These are phyloP conservation scores for Epinephelus malabaricus DNA, from an alignment of 2,797 vertebrate species.

Conservation along the genomic window DNA sequence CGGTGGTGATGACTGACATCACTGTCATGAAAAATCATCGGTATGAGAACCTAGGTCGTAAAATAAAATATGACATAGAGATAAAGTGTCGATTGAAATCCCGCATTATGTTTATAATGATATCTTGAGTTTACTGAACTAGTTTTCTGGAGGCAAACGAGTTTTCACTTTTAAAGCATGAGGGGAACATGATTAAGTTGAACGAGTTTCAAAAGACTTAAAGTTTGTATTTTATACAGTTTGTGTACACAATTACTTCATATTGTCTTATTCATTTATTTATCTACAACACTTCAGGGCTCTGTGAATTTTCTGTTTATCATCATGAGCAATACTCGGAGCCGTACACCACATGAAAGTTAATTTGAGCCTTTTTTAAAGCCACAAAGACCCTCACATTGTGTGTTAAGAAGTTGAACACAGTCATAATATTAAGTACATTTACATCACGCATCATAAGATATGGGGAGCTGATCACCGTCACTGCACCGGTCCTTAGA, in stretches of 20 bases:
- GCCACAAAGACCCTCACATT: background rate
- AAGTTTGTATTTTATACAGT: background rate
- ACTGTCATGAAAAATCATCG: background rate
- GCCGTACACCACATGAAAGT: background rate
- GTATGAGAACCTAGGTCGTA: background rate
- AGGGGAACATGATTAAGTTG: background rate
- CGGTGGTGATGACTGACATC: background rate
- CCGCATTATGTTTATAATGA: too few species aligned
- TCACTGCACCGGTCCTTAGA: constrained; percentile 16
- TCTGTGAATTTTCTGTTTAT: background rate
- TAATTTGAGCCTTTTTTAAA: background rate
- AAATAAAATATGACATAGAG: background rate
- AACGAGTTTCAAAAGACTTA: background rate
- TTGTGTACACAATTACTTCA: background rate
- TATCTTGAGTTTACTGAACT: background rate
- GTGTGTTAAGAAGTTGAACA: background rate
- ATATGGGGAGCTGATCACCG: background rate
- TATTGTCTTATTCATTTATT: background rate
- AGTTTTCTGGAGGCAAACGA: too few species aligned
- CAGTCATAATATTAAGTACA: background rate
- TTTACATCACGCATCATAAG: background rate
- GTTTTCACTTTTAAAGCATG: background rate
- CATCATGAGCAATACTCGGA: background rate
- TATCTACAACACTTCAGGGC: background rate
- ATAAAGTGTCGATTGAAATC: too few species aligned